Percentiles rank a stretch among this genome's conserved stretches.
Evolutionary conservation across 2,797 vertebrate species (phyloP).

Genomic region (Rhodeus uyekii): DNA sequence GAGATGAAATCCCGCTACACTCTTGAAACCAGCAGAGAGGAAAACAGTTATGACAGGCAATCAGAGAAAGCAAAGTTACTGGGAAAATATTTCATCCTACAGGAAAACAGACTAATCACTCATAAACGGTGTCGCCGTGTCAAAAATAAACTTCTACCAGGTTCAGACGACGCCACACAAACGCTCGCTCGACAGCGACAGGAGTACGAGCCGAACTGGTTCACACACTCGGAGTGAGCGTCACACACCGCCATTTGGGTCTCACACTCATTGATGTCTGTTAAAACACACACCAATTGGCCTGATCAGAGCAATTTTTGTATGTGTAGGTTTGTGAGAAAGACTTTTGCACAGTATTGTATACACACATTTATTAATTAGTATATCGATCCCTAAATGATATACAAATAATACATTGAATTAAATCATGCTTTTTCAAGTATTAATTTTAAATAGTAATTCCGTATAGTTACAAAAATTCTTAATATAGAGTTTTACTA

Average conservation of each 20-base stretch:
- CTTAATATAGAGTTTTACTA: too few species aligned
- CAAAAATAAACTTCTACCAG: constrained; percentile 56
- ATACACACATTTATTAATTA: too few species aligned
- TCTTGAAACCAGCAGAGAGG: constrained; percentile 12
- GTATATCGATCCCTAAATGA: too few species aligned
- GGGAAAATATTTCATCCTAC: neutral
- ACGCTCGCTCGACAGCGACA: constrained; percentile 72
- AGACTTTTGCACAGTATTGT: too few species aligned
- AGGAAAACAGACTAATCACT: neutral
- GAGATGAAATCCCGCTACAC: constrained; percentile 8
- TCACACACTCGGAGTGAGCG: constrained; percentile 70
- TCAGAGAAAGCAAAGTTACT: neutral
- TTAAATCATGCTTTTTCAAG: too few species aligned
- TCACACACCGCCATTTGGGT: constrained; percentile 73
- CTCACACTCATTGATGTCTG: constrained; percentile 78
- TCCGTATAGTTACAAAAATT: too few species aligned
- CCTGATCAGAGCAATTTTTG: too few species aligned
- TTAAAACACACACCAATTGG: constrained; percentile 4
- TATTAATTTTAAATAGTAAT: too few species aligned
- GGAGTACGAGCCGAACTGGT: constrained; percentile 73
- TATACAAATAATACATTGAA: too few species aligned
- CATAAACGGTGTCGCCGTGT: neutral
- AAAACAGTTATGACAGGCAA: neutral
- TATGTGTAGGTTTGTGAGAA: too few species aligned
- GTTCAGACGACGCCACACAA: constrained; percentile 57